Evolutionary conservation across 2,888 invertebrate species (phyloP).

Genomic region (Augochlorella aurata): DNA sequence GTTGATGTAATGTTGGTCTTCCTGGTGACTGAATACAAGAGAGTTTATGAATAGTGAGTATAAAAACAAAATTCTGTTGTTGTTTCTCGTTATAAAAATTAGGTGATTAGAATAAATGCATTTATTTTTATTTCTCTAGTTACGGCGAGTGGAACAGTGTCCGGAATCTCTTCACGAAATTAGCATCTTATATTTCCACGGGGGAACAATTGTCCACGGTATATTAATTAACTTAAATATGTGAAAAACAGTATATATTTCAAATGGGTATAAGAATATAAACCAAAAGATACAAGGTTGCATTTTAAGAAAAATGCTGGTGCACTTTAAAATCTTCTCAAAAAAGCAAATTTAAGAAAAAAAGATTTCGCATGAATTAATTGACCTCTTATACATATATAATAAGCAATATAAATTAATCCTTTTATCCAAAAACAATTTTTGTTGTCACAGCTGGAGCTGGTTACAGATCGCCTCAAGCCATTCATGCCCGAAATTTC

Average conservation of each 20-base stretch:
- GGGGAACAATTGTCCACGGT: slow-evolving; percentile 63
- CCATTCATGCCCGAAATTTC: slow-evolving; percentile 17
- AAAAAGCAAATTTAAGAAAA: no score
- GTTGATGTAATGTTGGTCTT: slow-evolving; percentile 65
- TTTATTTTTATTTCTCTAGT: slow-evolving; percentile 51
- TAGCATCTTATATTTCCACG: slow-evolving; percentile 65
- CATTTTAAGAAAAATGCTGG: no score
- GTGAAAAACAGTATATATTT: no score
- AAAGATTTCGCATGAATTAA: no score
- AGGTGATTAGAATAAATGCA: neutral
- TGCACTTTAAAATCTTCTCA: no score
- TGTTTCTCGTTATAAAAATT: neutral
- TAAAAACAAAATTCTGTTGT: neutral
- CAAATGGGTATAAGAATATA: no score
- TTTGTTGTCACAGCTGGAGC: slow-evolving; percentile 1
- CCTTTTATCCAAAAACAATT: neutral
- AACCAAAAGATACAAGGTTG: no score
- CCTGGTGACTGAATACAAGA: slow-evolving; percentile 58
- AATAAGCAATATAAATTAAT: neutral
- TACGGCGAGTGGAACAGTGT: slow-evolving; percentile 69
- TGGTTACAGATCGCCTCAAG: slow-evolving; percentile 28
- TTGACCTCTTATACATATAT: no score
- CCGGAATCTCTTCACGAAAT: slow-evolving; percentile 57
- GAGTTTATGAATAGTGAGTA: slow-evolving; percentile 69
- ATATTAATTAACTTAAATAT: neutral